Conservation (phyloP, 1,140 invertebrate genomes). For the Aplysia californica region DNA sequence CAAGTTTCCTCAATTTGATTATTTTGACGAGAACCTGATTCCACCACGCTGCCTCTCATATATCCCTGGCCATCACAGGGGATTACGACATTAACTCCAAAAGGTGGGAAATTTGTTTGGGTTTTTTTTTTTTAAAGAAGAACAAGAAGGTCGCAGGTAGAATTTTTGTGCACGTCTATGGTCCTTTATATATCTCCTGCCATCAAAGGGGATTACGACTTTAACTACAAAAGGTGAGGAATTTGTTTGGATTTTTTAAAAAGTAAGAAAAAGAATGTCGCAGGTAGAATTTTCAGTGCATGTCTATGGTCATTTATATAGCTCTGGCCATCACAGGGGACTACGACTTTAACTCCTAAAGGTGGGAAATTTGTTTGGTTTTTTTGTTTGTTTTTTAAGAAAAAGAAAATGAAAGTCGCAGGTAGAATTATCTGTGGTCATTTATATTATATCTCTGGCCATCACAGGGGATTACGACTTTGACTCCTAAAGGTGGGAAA, state of each 20-base stretch:
- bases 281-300: no score
- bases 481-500: neutral
- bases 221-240: slow-evolving; percentile 69
- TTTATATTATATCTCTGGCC: no score
- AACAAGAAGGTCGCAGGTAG: no score
- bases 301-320: no score
- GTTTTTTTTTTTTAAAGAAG: slow-evolving; percentile 75
- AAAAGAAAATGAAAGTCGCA: no score
- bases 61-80: slow-evolving; percentile 86
- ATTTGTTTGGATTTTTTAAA: slow-evolving; percentile 85
- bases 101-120: slow-evolving; percentile 89
- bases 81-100: slow-evolving; percentile 77
- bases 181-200: no score
- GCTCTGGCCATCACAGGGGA: slow-evolving; percentile 89
- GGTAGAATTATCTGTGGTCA: no score
- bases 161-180: no score
- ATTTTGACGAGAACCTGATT: no score
- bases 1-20: no score
- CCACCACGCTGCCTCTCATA: no score
- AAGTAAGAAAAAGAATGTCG: no score
- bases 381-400: slow-evolving; percentile 83
- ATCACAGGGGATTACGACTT: slow-evolving; percentile 87
- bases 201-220: slow-evolving; percentile 87
- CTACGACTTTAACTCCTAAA: slow-evolving; percentile 72
- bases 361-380: neutral